Evolutionary conservation across 2,797 vertebrate species (phyloP), one percentile per base, ranked within the genome.

Genomic region (Acrocephalus scirpaceus): DNA sequence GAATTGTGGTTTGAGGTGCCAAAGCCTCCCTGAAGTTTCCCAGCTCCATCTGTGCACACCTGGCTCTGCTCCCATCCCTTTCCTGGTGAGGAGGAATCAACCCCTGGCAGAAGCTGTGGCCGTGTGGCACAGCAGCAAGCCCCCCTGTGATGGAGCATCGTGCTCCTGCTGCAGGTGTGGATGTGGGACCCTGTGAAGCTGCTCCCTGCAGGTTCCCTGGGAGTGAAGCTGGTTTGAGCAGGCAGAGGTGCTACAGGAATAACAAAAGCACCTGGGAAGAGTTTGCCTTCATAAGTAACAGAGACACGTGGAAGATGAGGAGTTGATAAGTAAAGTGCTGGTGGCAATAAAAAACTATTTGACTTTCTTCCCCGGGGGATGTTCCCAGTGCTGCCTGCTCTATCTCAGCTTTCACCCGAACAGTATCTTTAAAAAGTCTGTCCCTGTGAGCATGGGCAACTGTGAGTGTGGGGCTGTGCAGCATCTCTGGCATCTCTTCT

Each of bases 401-500:
- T 15, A 2, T 44, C 77, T 54, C 36, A 8, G 48, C 29, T 50
- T 23, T 13, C 69, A 34, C 25, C 84, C 11, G 1, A 4, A 8
- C 0, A 13, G 27, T 15, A 8, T 16, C 60, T 5, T 9, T 4
- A 6, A 5, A n/a, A 0, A 2, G 5, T 7, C 23, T 0, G 0
- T 21, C 61, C 42, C 64, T 1, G 0, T 48, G 56, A 45, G 60
- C 25, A 1, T 1, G 0, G 11, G 6, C 16, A 1, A 4, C 32
- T 36, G 57, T 1, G 2, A 17, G 10, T 0, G 1, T 2, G 3
- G 14, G 57, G 19, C 32, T 13, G 3, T 30, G 88, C 58, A 29
- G 79, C 61, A 3, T 18, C 27, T 40, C 2, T 0, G n/a, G 40
- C 3, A 3, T 2, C 57, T 44, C 27, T 11, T 40, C 32, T 48